These are phyloP conservation scores for Nephrotoma appendiculata DNA, from an alignment of 2,888 invertebrate species.

Conservation along the genomic window DNA sequence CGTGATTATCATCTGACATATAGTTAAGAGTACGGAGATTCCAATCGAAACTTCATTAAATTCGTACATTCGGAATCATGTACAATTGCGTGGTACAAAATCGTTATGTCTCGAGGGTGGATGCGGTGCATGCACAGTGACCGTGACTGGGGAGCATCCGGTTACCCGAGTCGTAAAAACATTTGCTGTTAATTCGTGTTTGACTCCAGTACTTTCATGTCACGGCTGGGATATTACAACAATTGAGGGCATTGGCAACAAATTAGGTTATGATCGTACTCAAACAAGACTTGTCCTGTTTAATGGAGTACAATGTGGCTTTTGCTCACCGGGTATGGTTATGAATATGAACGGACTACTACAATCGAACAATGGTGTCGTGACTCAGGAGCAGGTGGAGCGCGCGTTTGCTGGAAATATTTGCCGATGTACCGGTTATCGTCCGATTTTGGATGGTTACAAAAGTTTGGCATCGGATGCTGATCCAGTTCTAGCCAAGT, in stretches of 20 bases:
- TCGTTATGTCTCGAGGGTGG: not conserved
- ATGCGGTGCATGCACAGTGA: not conserved
- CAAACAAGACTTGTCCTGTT: conserved; percentile 42
- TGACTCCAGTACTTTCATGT: conserved; percentile 43
- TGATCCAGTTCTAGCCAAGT: conserved; percentile 18
- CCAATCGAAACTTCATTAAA: not conserved
- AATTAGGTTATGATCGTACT: conserved; percentile 45
- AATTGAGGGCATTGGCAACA: conserved; percentile 50
- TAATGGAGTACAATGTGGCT: conserved; percentile 53
- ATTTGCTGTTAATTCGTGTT: conserved; percentile 33
- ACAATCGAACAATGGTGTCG: conserved; percentile 26
- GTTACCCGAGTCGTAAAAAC: not conserved
- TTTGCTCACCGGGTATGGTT: conserved; percentile 60
- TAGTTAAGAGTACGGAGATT: not conserved
- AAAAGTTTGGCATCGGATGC: conserved; percentile 36
- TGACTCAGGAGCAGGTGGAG: conserved; percentile 42
- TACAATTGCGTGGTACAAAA: not conserved
- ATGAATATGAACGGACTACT: conserved; percentile 48
- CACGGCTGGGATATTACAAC: conserved; percentile 50
- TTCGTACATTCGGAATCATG: not conserved
- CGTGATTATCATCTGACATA: not conserved
- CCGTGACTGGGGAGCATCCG: not conserved
- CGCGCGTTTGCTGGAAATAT: conserved; percentile 50
- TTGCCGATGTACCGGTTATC: conserved; percentile 50
- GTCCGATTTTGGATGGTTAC: conserved; percentile 40